phyloP scores from a whole-genome alignment of 2,113 vertebrate genomes.

The Muntiacus muntjak region DNA sequence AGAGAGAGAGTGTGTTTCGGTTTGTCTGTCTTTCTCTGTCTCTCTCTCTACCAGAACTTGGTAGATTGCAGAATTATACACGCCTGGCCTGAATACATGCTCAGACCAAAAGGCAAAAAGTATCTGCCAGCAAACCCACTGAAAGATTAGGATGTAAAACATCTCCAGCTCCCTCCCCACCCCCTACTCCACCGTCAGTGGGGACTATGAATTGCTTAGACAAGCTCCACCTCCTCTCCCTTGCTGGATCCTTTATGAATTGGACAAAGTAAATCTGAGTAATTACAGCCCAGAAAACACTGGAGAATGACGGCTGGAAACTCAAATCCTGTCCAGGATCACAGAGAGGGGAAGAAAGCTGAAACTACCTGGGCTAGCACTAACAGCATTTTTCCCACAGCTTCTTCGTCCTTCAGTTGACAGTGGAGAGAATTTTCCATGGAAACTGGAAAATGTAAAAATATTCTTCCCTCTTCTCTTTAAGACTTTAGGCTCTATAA shows the following conservation, averaged over 20 bases:
- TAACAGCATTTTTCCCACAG: not conserved
- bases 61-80: not conserved
- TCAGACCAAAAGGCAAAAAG: not conserved
- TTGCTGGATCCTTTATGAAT: not conserved
- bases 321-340: not conserved
- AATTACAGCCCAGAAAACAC: slow-evolving; percentile 3
- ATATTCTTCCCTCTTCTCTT: not conserved
- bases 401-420: not conserved
- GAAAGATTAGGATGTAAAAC: not conserved
- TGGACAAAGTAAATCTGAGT: not conserved
- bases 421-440: slow-evolving; percentile 25
- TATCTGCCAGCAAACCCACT: not conserved
- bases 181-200: not conserved
- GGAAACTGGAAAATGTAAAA: slow-evolving; percentile 15
- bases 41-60: not conserved
- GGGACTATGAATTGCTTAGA: not conserved
- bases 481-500: not conserved
- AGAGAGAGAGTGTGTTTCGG: fast-evolving
- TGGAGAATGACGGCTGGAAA: not conserved
- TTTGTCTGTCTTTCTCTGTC: not conserved
- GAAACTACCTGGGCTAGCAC: not conserved
- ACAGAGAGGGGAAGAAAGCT: not conserved
- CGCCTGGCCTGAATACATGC: not conserved
- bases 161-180: not conserved
- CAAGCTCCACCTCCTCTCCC: not conserved